Evolutionary conservation across 2,113 vertebrate species (phyloP), one percentile per base, ranked within the genome.

Genomic region (Connochaetes taurinus): DNA sequence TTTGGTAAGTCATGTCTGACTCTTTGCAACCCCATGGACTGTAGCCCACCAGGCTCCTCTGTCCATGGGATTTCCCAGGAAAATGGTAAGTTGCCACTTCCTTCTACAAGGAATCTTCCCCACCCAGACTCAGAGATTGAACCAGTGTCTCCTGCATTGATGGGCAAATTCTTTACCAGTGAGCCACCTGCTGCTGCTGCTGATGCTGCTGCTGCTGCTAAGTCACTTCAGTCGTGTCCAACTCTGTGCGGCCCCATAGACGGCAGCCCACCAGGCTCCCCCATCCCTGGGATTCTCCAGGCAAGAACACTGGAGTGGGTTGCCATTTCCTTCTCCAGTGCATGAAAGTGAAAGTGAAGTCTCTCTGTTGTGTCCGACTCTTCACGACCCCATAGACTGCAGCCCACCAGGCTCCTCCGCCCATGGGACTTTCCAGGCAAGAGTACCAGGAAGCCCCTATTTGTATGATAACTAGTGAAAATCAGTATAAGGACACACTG

Each of bases 211-310:
- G 58, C 58, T 60, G 27, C 12, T 60, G 58, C 27, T 29, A 58
- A 31, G 29, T 31, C 0, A 1, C 6, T 2, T 62, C 29, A 62
- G 5, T 31, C 0, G 2, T 31, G 6, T 62, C 58, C 0, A 1
- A 62, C 29, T 60, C 27, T 62, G 29, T 31, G 58, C 13, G 6
- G 13, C 13, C 58, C 13, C 29, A 7, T 15, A 62, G 58, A 62
- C 2, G 6, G 29, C 13, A 62, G 58, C 58, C 58, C 29, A 62
- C 58, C 29, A 31, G 58, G 1, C 27, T 60, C 27, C 12, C 0
- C 58, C 2, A 0, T 62, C 58, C 58, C 27, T 60, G 58, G 27
- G 58, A 29, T 13, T 60, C 58, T 60, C 25, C 11, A 60, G 27
- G 58, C 58, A 29, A 60, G 25, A 58, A 13, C 4, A 58, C 11